These are phyloP conservation scores for Rutpela maculata DNA, from an alignment of 2,888 invertebrate genomes.

Conservation along the genomic window DNA sequence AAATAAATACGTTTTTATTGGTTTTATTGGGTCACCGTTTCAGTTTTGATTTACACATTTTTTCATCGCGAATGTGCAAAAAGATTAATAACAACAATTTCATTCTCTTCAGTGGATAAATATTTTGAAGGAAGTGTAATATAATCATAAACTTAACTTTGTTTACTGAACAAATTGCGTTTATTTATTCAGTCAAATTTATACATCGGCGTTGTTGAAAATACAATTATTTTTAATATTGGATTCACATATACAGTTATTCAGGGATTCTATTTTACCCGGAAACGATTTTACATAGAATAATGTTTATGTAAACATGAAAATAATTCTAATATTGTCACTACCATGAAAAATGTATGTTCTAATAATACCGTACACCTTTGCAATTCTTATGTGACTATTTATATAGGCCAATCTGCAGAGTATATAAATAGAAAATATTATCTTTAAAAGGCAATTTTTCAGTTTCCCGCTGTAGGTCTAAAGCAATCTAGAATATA, in stretches of 20 bases:
- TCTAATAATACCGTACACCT: background rate
- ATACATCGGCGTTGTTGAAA: conserved; percentile 8
- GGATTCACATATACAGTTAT: background rate
- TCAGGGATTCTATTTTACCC: background rate
- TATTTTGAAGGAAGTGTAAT: conserved; percentile 20
- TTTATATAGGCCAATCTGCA: too few relatives aligned
- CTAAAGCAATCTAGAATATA: too few relatives aligned
- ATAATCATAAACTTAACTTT: conserved; percentile 15
- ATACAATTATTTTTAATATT: conserved; percentile 11
- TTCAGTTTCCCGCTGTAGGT: too few relatives aligned
- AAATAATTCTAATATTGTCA: background rate
- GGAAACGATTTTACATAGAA: background rate
- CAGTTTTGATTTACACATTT: background rate
- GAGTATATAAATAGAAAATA: too few relatives aligned
- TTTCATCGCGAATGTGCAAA: background rate
- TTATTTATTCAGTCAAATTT: conserved; percentile 14
- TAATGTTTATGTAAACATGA: conserved; percentile 6
- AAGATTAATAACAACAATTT: background rate
- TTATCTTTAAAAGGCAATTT: too few relatives aligned
- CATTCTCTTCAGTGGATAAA: conserved; percentile 6
- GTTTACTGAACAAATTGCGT: conserved; percentile 21
- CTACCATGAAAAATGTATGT: background rate
- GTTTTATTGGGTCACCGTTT: background rate
- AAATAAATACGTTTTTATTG: background rate
- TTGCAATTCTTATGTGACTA: background rate